Base-by-base conservation (phyloP, 1,140 invertebrate genomes). In the Spodoptera frugiperda region DNA sequence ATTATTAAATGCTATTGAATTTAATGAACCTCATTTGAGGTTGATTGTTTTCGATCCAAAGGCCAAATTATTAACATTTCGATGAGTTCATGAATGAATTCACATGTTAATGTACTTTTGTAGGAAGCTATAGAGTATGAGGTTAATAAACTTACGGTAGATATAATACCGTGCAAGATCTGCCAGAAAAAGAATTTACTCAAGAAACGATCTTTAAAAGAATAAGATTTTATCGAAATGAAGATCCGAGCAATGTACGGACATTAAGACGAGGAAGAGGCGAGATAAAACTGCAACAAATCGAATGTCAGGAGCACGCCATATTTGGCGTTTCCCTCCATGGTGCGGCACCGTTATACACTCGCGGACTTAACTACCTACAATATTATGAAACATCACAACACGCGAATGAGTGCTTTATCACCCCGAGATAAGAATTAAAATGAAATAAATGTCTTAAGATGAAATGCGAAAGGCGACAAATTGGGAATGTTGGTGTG, bases 281-380 rank as follows among this genome's bases (percentile, higher is more conserved):
- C 59, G 55, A 81, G 78, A 85, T 83, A 83, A 84, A 84, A 79
- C 79, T 83, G 85, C 81, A 87, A 89, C 88, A 87, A 87, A 89
- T 89, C 86, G 83, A 81, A 82, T 82, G 82, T 87, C 88, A 88
- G 85, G 84, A 82, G 71, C 80, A 77, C 70, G 74, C 89, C 87
- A 85, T 89, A 85, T 83, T 82, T 84, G 88, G 85, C 15, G 57
- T 53, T 48, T 57, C 61, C 63, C 33, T 72, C 57, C 79, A 82
- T 76, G 77, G 75, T 49, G 75, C 67, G 82, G 76, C 76, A 89
- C 89, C 87, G 89, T 91, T 91, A 87, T 78, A 61, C 68, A 81
- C 76, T 77, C 74, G 76, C 83, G 76, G 81, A 85, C 78, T 79
- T 82, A 72, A 68, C 19, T 68, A 30, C 55, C 19, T 68, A 30